A percentile compares a stretch with the other conserved stretches of the same genome.
These are phyloP conservation scores for Plagiodera versicolora DNA, from an alignment of 2,888 invertebrate genomes.

Conservation along the genomic window DNA sequence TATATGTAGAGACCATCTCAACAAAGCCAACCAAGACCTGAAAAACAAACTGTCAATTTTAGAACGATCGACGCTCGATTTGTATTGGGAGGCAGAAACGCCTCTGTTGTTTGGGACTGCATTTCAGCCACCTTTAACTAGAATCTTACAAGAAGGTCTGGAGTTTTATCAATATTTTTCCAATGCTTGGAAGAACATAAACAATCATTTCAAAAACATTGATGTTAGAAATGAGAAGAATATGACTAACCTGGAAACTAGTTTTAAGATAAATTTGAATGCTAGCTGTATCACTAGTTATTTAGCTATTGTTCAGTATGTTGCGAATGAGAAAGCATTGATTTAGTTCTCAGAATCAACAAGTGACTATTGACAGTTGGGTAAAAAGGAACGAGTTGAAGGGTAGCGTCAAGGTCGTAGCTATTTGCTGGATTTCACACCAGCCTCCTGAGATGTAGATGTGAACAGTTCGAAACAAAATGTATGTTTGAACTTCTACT, in stretches of 20 bases:
- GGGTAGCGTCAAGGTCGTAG: too few species aligned
- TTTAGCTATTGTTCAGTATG: constrained; percentile 49
- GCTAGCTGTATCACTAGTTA: constrained; percentile 35
- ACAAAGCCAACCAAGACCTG: constrained; percentile 42
- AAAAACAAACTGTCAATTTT: constrained; percentile 43
- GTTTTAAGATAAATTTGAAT: constrained; percentile 44
- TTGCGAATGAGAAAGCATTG: constrained; percentile 41
- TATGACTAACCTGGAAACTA: constrained; percentile 38
- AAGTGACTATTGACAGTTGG: too few species aligned
- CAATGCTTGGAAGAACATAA: constrained; percentile 40
- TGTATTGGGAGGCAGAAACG: constrained; percentile 45
- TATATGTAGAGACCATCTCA: constrained; percentile 44
- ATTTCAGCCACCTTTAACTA: constrained; percentile 46
- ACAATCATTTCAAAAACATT: constrained; percentile 38
- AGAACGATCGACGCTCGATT: constrained; percentile 42
- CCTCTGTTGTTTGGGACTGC: constrained; percentile 46
- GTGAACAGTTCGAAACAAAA: too few species aligned
- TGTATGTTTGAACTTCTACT: too few species aligned
- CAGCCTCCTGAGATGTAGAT: too few species aligned
- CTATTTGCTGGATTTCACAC: too few species aligned
- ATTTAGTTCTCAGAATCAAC: constrained; percentile 9
- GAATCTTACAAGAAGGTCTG: constrained; percentile 43
- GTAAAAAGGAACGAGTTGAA: too few species aligned
- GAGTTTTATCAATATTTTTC: constrained; percentile 45
- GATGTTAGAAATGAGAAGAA: constrained; percentile 41